Percentiles rank a stretch among this genome's conserved stretches.
Conservation (phyloP, 2,888 invertebrate species). For the Urechis unicinctus region DNA sequence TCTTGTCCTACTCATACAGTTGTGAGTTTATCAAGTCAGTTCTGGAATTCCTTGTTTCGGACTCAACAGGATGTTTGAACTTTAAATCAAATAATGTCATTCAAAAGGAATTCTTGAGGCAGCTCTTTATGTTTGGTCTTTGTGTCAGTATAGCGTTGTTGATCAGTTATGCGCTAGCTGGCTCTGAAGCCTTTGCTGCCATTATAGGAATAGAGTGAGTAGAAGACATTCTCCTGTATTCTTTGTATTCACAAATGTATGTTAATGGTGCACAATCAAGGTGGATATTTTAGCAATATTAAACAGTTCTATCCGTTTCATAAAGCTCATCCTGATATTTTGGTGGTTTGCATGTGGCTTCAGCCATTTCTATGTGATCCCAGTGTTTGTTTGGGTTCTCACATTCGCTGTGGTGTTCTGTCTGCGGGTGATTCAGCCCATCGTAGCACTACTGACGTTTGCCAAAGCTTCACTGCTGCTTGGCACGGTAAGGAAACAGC, state of each 20-base stretch:
- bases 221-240: too few relatives aligned
- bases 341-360: too few relatives aligned
- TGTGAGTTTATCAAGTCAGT: constrained; percentile 31
- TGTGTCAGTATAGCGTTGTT: constrained; percentile 38
- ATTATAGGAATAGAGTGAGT: constrained; percentile 36
- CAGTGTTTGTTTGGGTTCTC: constrained; percentile 43
- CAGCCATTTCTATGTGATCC: constrained; percentile 42
- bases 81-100: neutral
- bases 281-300: too few relatives aligned
- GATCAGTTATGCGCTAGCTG: constrained; percentile 46
- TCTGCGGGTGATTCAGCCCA: constrained; percentile 38
- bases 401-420: constrained; percentile 42
- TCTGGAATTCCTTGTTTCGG: neutral
- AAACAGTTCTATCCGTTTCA: too few relatives aligned
- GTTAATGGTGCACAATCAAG: too few relatives aligned
- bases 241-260: neutral
- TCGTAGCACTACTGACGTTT: constrained; percentile 45
- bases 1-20: constrained; percentile 36
- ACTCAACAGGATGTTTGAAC: too few relatives aligned
- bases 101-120: neutral
- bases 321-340: too few relatives aligned
- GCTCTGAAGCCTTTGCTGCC: constrained; percentile 44
- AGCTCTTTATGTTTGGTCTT: neutral
- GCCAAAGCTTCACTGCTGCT: constrained; percentile 43
- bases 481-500: constrained; percentile 36